Percentiles rank a stretch among this genome's conserved stretches.
These are phyloP conservation scores for Platorchestia sp. DNA, from an alignment of 1,140 invertebrate species.

Conservation along the genomic window DNA sequence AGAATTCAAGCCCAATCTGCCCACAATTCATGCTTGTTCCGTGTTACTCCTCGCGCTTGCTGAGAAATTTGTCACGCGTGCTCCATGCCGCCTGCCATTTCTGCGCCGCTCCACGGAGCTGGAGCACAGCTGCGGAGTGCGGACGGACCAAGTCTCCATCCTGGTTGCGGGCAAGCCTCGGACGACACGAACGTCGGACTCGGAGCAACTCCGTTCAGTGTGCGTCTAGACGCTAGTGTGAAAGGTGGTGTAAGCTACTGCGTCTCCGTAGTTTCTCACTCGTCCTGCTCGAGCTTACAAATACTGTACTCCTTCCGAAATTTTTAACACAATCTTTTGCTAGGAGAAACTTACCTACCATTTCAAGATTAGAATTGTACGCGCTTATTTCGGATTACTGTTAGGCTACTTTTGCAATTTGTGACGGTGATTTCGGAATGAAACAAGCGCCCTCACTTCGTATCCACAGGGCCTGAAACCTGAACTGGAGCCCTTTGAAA, in stretches of 20 bases:
- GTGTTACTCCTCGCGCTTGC: no score
- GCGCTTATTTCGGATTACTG: background rate
- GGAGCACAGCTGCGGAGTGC: background rate
- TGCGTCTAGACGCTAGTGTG: constrained; percentile 34
- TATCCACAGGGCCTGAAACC: constrained; percentile 3
- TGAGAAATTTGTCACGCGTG: no score
- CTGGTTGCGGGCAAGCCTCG: background rate
- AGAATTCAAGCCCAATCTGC: background rate
- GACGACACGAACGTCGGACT: background rate
- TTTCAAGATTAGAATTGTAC: background rate
- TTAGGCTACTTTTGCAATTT: background rate
- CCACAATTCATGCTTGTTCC: background rate
- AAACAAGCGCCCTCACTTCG: background rate
- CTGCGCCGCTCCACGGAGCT: background rate
- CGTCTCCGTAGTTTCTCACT: constrained; percentile 5
- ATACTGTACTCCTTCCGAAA: constrained; percentile 13
- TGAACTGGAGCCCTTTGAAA: background rate
- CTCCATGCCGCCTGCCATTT: background rate
- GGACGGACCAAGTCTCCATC: background rate
- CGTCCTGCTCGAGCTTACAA: constrained; percentile 13
- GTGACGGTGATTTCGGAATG: background rate
- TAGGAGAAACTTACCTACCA: background rate
- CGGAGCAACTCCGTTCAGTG: background rate
- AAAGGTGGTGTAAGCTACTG: background rate
- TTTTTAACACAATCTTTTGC: background rate